These are phyloP conservation scores for Garra rufa DNA, from an alignment of 2,113 vertebrate species.

Conservation along the genomic window DNA sequence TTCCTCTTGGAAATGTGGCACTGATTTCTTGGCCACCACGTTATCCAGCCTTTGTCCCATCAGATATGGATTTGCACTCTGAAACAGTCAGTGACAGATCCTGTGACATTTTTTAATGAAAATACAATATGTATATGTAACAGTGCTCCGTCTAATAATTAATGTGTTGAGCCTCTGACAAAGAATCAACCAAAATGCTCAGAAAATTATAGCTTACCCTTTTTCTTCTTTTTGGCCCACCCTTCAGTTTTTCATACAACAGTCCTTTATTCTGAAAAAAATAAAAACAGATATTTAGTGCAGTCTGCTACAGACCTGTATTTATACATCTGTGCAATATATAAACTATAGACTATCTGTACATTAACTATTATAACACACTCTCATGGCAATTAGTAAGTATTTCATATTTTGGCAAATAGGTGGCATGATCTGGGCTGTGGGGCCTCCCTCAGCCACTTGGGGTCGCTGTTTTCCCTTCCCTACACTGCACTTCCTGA, in stretches of 20 bases:
- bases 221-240: conserved; percentile 87
- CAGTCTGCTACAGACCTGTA: background rate
- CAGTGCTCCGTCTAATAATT: background rate
- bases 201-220: conserved; percentile 78
- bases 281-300: conserved; percentile 31
- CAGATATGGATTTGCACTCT: conserved; percentile 93
- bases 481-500: too few species aligned
- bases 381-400: background rate
- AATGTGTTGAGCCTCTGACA: background rate
- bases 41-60: conserved; percentile 93
- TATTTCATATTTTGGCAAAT: background rate
- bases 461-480: too few species aligned
- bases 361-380: too few species aligned
- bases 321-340: background rate
- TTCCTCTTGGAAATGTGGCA: conserved; percentile 92
- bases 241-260: conserved; percentile 91
- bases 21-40: conserved; percentile 98
- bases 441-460: too few species aligned
- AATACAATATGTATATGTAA: background rate
- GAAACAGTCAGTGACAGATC: conserved; percentile 27
- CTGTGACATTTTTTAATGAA: conserved; percentile 21
- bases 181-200: background rate
- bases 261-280: conserved; percentile 89
- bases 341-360: background rate
- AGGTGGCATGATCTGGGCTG: too few species aligned